Percentiles rank a stretch among this genome's conserved stretches.
Conservation (phyloP, 1,140 invertebrate genomes). For the Zaprionus camerounensis region DNA sequence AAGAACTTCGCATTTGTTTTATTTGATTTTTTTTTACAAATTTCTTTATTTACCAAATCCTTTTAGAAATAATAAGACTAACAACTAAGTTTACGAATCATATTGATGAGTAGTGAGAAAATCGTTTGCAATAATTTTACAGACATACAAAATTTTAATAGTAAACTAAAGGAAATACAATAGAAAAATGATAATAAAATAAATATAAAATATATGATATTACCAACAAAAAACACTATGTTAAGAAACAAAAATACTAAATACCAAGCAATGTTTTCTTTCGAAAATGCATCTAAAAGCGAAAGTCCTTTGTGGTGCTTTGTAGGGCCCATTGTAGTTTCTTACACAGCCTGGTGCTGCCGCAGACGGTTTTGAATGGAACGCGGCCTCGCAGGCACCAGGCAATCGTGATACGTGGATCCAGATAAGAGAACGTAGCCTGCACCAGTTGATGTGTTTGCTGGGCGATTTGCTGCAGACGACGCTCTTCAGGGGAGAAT, state of each 20-base stretch:
- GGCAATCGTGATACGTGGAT: conserved; percentile 22
- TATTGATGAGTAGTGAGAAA: no score
- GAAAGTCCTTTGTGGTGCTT: neutral
- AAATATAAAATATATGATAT: no score
- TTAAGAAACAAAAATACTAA: neutral
- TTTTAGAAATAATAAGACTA: no score
- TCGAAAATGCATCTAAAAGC: conserved; percentile 1
- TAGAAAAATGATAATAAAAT: no score
- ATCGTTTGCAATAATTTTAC: no score
- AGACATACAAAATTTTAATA: no score
- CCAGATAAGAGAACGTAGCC: conserved; percentile 3
- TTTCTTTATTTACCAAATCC: no score
- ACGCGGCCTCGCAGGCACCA: conserved; percentile 20
- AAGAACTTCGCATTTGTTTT: no score
- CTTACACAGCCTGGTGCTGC: neutral
- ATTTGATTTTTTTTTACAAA: no score
- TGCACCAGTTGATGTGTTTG: neutral
- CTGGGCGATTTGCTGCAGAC: neutral
- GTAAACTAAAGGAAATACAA: no score
- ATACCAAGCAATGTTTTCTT: neutral
- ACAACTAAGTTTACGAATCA: no score
- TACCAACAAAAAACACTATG: neutral
- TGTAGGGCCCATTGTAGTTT: conserved; percentile 15
- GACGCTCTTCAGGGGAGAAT: neutral
- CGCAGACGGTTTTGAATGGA: conserved; percentile 1